A percentile compares a stretch with the other conserved stretches of the same genome.
Evolutionary conservation across 2,888 invertebrate species (phyloP).

Genomic region (Brachynemurus nebulosus): DNA sequence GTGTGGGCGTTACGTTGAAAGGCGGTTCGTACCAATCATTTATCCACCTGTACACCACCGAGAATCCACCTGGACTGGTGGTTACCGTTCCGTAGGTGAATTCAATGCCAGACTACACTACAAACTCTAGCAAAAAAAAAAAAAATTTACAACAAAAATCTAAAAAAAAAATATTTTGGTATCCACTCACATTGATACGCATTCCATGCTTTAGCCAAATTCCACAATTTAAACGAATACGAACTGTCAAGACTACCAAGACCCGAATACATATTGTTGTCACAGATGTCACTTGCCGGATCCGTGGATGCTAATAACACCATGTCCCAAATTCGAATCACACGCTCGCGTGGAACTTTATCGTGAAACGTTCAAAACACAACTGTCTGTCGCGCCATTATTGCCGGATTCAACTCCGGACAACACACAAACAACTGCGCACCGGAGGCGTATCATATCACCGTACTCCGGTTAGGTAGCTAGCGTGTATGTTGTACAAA

Average conservation of each 20-base stretch:
- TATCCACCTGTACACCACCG: background rate
- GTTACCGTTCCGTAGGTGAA: background rate
- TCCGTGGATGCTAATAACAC: too few relatives aligned
- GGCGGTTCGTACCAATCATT: too few relatives aligned
- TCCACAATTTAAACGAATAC: conserved; percentile 62
- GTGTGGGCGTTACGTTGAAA: background rate
- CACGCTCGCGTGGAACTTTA: too few relatives aligned
- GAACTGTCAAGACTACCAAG: background rate
- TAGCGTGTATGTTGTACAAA: too few relatives aligned
- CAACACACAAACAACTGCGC: background rate
- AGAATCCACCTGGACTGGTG: background rate
- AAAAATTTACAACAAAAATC: background rate
- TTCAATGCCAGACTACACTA: background rate
- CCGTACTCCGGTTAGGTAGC: too few relatives aligned
- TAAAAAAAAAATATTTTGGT: background rate
- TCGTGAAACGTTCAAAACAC: too few relatives aligned
- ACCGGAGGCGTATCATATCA: background rate
- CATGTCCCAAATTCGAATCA: too few relatives aligned
- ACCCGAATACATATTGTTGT: too few relatives aligned
- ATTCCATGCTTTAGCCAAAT: conserved; percentile 63
- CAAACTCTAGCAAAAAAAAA: background rate
- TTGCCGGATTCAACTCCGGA: conserved; percentile 1
- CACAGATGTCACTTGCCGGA: too few relatives aligned
- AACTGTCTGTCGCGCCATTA: too few relatives aligned
- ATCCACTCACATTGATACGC: conserved; percentile 56